Percentiles rank a stretch among this genome's conserved stretches.
Evolutionary conservation across 2,888 invertebrate genomes (phyloP).

Genomic region (Philhelius pedissequus): DNA sequence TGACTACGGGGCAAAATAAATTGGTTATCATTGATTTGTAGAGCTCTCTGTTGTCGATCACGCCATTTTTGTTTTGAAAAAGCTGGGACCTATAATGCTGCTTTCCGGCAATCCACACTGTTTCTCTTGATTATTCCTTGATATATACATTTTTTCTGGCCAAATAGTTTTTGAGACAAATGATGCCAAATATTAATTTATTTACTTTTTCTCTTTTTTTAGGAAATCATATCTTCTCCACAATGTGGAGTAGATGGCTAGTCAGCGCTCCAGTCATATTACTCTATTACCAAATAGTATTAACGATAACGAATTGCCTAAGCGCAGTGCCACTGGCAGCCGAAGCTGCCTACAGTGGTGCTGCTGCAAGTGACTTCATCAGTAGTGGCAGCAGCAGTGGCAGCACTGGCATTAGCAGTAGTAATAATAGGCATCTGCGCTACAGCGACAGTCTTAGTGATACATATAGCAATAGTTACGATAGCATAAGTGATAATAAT

Average conservation of each 20-base stretch:
- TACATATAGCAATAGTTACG: constrained; percentile 67
- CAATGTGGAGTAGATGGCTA: constrained; percentile 76
- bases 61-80: too few relatives aligned
- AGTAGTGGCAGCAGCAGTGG: constrained; percentile 63
- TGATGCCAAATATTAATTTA: not conserved
- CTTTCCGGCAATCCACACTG: too few relatives aligned
- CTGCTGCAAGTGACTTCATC: constrained; percentile 61
- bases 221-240: constrained; percentile 71
- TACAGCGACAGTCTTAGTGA: constrained; percentile 70
- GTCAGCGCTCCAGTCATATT: constrained; percentile 72
- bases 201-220: not conserved
- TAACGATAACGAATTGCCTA: constrained; percentile 78
- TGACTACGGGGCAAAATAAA: too few relatives aligned
- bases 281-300: constrained; percentile 78
- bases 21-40: too few relatives aligned
- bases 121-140: too few relatives aligned
- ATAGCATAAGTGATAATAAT: constrained; percentile 67
- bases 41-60: too few relatives aligned
- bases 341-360: constrained; percentile 70
- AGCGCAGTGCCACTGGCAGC: constrained; percentile 71
- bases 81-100: too few relatives aligned
- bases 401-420: not conserved
- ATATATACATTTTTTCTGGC: too few relatives aligned
- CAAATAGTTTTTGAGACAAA: too few relatives aligned
- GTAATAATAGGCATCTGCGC: constrained; percentile 67